phyloP scores from a whole-genome alignment of 2,113 vertebrate species.

The Xiphias gladius region DNA sequence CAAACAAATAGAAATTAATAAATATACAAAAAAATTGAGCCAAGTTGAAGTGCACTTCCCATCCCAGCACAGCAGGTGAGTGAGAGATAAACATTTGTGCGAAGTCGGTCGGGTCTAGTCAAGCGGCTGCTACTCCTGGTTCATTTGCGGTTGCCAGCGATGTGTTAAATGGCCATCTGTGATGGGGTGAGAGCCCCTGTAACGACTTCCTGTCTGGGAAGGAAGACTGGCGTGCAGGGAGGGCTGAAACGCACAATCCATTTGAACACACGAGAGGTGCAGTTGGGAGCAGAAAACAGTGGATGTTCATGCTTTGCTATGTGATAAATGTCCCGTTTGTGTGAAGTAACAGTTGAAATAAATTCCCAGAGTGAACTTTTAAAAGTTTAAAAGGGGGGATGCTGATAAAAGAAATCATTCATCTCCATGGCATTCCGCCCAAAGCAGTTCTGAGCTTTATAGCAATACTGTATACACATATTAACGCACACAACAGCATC shows the following conservation, averaged over 20 bases:
- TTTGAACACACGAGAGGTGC: constrained; percentile 45
- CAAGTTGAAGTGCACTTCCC: constrained; percentile 47
- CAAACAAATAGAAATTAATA: constrained; percentile 41
- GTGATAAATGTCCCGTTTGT: constrained; percentile 3
- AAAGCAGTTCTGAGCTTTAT: not conserved
- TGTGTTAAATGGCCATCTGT: constrained; percentile 84
- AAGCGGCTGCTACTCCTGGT: constrained; percentile 68
- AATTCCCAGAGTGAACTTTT: not conserved
- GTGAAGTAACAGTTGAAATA: not conserved
- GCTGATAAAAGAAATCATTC: not conserved
- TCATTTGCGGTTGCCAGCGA: constrained; percentile 80
- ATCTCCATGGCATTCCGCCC: not conserved
- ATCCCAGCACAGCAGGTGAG: constrained; percentile 73
- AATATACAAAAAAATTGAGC: constrained; percentile 30
- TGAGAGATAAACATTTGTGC: constrained; percentile 76
- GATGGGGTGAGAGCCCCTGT: constrained; percentile 72
- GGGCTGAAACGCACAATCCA: constrained; percentile 33
- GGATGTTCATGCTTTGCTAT: not conserved
- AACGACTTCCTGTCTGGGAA: constrained; percentile 76
- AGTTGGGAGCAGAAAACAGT: constrained; percentile 9
- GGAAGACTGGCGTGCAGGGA: constrained; percentile 49
- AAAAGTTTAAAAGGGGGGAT: not conserved
- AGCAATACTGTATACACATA: no score
- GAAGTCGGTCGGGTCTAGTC: constrained; percentile 60
- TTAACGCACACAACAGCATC: not conserved